phyloP scores from a whole-genome alignment of 2,888 invertebrate species.

The Carpatolechia fugitivella region DNA sequence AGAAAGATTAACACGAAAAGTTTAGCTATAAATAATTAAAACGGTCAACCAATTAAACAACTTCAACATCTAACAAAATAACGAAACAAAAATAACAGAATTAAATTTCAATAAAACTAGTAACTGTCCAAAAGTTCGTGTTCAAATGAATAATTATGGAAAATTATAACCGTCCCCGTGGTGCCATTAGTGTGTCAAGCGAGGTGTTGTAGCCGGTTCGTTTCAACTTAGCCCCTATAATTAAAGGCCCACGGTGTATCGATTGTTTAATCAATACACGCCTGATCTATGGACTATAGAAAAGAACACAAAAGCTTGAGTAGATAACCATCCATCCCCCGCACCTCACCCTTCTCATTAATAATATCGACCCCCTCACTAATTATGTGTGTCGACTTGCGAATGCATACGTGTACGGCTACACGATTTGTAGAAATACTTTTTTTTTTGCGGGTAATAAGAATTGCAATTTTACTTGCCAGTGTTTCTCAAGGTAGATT shows the following conservation, averaged over 20 bases:
- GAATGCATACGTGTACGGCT: conserved; percentile 70
- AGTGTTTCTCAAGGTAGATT: no score
- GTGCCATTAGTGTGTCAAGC: conserved; percentile 68
- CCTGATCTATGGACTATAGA: conserved; percentile 69
- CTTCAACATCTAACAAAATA: not conserved
- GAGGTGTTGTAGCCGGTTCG: conserved; percentile 55
- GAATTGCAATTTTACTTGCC: no score
- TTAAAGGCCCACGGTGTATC: conserved; percentile 69
- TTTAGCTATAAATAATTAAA: not conserved
- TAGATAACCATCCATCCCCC: conserved; percentile 69
- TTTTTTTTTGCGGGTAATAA: no score
- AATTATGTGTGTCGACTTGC: conserved; percentile 74
- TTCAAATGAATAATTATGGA: conserved; percentile 68
- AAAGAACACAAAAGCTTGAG: conserved; percentile 76
- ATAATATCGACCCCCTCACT: conserved; percentile 77
- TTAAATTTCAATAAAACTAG: conserved; percentile 19
- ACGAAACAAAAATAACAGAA: conserved; percentile 10
- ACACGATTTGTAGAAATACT: not conserved
- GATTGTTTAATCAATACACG: conserved; percentile 73
- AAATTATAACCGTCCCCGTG: conserved; percentile 58
- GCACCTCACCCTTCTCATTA: conserved; percentile 65
- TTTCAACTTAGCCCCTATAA: conserved; percentile 70
- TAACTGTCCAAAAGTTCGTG: conserved; percentile 49
- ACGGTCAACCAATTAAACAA: conserved; percentile 1
- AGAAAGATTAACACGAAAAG: not conserved